Evolutionary conservation across 2,113 vertebrate genomes (phyloP).

Genomic region (Beaufortia kweichowensis): DNA sequence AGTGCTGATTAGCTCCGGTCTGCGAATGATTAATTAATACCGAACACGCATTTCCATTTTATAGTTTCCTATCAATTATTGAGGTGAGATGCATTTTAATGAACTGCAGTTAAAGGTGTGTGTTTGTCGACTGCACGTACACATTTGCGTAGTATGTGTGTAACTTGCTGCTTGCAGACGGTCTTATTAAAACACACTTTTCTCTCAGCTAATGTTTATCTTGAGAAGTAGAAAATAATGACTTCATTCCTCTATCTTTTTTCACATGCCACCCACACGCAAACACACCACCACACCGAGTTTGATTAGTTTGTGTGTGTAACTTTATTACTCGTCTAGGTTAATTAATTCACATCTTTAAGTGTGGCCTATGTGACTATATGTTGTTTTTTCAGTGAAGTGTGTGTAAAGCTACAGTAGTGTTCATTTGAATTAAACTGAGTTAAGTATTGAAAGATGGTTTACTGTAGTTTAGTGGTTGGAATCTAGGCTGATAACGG

Average conservation of each 20-base stretch:
- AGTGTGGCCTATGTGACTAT: not conserved
- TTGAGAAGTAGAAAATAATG: constrained; percentile 31
- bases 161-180: not conserved
- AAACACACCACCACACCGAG: not conserved
- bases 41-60: constrained; percentile 57
- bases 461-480: not conserved
- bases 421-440: not conserved
- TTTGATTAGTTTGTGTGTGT: constrained; percentile 25
- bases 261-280: constrained; percentile 9
- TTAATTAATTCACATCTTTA: constrained; percentile 7
- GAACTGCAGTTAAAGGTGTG: constrained; percentile 26
- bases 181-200: constrained; percentile 30
- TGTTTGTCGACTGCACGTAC: constrained; percentile 9
- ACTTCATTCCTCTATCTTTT: constrained; percentile 22
- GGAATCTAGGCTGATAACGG: not conserved
- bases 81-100: constrained; percentile 57
- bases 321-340: constrained; percentile 7
- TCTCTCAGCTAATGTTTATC: constrained; percentile 37
- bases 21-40: constrained; percentile 59
- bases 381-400: not conserved
- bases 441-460: constrained; percentile 10
- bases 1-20: constrained; percentile 53
- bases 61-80: constrained; percentile 59
- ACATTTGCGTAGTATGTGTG: constrained; percentile 12
- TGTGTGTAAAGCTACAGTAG: not conserved